Conservation (phyloP, 2,888 invertebrate genomes). For the Drosophila kuntzei region DNA sequence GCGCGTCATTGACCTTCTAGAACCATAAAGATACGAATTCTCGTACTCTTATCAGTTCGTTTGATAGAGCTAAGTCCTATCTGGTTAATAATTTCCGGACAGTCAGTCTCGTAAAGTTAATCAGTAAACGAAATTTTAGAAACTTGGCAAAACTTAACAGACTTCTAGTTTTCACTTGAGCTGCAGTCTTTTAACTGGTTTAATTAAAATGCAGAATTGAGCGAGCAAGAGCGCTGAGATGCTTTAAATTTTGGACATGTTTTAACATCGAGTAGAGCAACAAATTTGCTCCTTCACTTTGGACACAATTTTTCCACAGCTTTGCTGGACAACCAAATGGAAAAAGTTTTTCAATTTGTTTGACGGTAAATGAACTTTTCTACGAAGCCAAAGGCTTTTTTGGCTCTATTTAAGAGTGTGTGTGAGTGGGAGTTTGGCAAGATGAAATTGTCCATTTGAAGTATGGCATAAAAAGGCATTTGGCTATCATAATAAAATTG, state of each 20-base stretch:
- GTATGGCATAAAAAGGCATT: constrained; percentile 69
- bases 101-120: constrained; percentile 18
- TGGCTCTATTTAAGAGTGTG: constrained; percentile 7
- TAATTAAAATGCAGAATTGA: constrained; percentile 71
- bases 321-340: constrained; percentile 65
- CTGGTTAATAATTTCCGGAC: not conserved
- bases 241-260: constrained; percentile 59
- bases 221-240: constrained; percentile 20
- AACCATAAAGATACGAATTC: not conserved
- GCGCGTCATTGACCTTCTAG: not conserved
- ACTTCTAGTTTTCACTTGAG: constrained; percentile 29
- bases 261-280: constrained; percentile 34
- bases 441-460: constrained; percentile 59
- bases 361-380: constrained; percentile 75
- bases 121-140: constrained; percentile 11
- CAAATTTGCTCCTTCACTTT: constrained; percentile 54
- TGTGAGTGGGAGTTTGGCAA: constrained; percentile 15
- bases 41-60: constrained; percentile 2
- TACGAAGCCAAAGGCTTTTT: constrained; percentile 36
- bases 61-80: not conserved
- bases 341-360: constrained; percentile 79
- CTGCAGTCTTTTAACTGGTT: constrained; percentile 56
- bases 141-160: constrained; percentile 32
- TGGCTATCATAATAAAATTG: constrained; percentile 73
- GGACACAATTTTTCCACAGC: constrained; percentile 54